Conservation (phyloP, 2,113 vertebrate genomes). For the Suricata suricatta region DNA sequence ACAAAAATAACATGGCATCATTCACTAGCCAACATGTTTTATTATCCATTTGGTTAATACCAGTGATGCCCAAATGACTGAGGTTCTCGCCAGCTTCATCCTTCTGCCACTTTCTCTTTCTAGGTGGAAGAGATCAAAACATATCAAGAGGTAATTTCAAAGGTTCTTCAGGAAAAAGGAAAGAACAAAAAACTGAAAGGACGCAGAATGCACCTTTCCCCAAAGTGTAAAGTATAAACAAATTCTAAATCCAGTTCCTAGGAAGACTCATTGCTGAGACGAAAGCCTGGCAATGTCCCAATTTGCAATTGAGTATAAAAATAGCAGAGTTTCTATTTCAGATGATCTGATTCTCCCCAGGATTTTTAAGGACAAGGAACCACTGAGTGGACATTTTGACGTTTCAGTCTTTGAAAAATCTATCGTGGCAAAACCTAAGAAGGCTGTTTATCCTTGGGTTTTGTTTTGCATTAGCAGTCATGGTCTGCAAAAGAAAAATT, state of each 20-base stretch:
- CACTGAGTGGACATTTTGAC: slow-evolving; percentile 35
- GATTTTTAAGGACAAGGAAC: slow-evolving; percentile 67
- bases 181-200: background rate
- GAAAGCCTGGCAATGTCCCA: slow-evolving; percentile 55
- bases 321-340: slow-evolving; percentile 69
- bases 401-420: slow-evolving; percentile 16
- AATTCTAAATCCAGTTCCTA: slow-evolving; percentile 32
- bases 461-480: background rate
- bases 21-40: background rate
- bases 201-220: background rate
- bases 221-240: slow-evolving; percentile 29
- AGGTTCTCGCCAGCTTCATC: background rate
- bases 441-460: background rate
- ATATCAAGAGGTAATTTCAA: slow-evolving; percentile 15
- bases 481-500: slow-evolving; percentile 41
- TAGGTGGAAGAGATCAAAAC: background rate
- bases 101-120: background rate
- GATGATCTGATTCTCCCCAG: slow-evolving; percentile 54
- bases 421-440: background rate
- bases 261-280: slow-evolving; percentile 22
- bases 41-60: background rate
- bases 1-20: slow-evolving; percentile 6
- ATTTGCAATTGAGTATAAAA: slow-evolving; percentile 65
- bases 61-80: background rate
- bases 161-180: slow-evolving; percentile 5